Conservation (phyloP, 2,113 vertebrate species). For the Indicator maculatus region DNA sequence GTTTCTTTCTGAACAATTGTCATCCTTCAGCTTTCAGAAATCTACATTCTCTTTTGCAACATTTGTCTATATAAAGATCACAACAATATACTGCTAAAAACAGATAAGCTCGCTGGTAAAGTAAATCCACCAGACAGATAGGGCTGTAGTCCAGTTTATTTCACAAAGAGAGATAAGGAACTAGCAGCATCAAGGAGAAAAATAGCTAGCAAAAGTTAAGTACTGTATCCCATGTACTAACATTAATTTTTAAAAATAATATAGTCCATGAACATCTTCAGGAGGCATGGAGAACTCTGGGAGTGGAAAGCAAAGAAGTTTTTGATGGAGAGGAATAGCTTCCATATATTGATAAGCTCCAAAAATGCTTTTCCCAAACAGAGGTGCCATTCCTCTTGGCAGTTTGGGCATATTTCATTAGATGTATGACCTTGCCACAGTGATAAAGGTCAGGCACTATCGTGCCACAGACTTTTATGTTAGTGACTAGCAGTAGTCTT, state of each 20-base stretch:
- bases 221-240: background rate
- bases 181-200: background rate
- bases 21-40: background rate
- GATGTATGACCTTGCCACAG: background rate
- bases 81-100: background rate
- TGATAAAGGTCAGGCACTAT: slow-evolving; percentile 26
- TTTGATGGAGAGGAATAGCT: background rate
- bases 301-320: background rate
- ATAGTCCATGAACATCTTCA: background rate
- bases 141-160: background rate
- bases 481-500: slow-evolving; percentile 19
- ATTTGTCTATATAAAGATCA: background rate
- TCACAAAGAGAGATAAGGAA: background rate
- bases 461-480: slow-evolving; percentile 32
- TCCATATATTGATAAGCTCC: background rate
- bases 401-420: background rate
- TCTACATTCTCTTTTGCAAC: background rate
- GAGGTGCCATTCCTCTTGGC: background rate
- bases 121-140: background rate
- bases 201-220: background rate
- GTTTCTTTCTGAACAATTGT: background rate
- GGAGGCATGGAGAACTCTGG: background rate
- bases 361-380: slow-evolving; percentile 19
- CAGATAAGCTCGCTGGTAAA: background rate
- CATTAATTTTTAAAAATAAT: background rate